phyloP scores from a whole-genome alignment of 1,140 invertebrate genomes.

The Vanessa atalanta region DNA sequence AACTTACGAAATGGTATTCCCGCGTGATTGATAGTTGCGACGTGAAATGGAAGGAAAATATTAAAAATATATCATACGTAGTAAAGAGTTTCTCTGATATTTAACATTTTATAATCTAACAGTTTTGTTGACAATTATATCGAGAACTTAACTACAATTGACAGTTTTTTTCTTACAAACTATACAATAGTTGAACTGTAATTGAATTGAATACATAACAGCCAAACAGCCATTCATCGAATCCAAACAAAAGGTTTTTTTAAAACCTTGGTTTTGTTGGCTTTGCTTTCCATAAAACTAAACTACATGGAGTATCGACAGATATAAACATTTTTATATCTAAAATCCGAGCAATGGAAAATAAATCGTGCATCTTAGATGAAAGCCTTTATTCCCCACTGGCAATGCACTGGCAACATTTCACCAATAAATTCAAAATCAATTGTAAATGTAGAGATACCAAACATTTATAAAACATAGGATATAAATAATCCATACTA shows the following conservation, averaged over 20 bases:
- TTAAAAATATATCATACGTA: neutral
- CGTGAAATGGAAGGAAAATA: constrained; percentile 41
- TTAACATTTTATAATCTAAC: too few species aligned
- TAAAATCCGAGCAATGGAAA: constrained; percentile 25
- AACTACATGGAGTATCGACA: neutral
- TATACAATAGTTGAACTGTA: too few species aligned
- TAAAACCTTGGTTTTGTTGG: too few species aligned
- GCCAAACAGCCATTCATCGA: too few species aligned
- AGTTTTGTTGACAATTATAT: too few species aligned
- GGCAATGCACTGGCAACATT: constrained; percentile 32
- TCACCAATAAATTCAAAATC: constrained; percentile 34
- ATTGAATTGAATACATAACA: too few species aligned
- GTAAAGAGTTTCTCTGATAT: neutral
- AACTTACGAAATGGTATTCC: constrained; percentile 37
- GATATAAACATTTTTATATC: constrained; percentile 11
- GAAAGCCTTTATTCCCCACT: constrained; percentile 32
- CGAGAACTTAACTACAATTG: too few species aligned
- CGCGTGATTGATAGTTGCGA: constrained; percentile 37
- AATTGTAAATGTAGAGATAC: constrained; percentile 6
- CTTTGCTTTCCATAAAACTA: neutral
- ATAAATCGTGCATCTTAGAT: constrained; percentile 36
- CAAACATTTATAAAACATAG: constrained; percentile 1
- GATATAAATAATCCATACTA: neutral
- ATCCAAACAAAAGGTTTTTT: too few species aligned
- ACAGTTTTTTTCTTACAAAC: too few species aligned